phyloP scores from a whole-genome alignment of 1,140 invertebrate species.

The Caenorhabditis latens region DNA sequence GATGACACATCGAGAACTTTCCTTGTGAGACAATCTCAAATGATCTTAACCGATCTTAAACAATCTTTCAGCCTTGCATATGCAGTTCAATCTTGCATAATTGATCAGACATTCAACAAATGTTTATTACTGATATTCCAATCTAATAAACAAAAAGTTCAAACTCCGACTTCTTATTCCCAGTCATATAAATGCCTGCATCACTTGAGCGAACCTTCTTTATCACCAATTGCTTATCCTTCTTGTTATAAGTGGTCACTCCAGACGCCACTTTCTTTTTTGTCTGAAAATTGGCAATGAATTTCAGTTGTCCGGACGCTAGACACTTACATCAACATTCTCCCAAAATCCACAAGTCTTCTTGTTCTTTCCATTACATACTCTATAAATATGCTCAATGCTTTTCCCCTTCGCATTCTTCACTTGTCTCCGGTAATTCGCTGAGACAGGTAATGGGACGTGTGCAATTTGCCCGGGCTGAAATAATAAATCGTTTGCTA shows the following conservation, averaged over 20 bases:
- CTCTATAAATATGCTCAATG: background rate
- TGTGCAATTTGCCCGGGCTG: no score
- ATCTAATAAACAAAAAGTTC: no score
- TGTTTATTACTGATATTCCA: no score
- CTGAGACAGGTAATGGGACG: no score
- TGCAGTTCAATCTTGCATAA: no score
- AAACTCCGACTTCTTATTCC: background rate
- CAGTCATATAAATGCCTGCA: background rate
- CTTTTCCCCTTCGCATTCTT: background rate
- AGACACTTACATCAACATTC: background rate
- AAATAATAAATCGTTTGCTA: no score
- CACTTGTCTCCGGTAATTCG: no score
- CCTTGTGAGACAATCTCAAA: no score
- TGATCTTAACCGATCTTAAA: no score
- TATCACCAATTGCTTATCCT: background rate
- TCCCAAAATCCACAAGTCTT: constrained; percentile 6
- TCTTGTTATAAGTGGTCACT: background rate
- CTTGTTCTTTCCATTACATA: background rate
- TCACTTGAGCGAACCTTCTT: background rate
- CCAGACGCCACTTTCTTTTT: background rate
- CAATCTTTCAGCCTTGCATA: no score
- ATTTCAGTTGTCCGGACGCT: background rate
- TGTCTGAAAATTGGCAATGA: background rate
- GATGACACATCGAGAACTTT: no score
- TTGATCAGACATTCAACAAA: no score